Conservation (phyloP, 2,888 invertebrate genomes). For the Halictus quadricinctus region DNA sequence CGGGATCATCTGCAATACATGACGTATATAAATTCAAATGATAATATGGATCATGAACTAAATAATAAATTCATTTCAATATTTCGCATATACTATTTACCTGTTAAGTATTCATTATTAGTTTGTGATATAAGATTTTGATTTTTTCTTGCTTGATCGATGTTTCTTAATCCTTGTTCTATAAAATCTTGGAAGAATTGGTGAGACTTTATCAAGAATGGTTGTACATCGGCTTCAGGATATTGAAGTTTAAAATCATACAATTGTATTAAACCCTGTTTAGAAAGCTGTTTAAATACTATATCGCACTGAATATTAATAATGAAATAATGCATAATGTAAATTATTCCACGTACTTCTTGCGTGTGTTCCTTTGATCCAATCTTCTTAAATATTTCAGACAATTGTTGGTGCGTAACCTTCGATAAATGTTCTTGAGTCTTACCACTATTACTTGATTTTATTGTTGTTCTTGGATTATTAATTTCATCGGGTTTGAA, state of each 20-base stretch:
- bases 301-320: background rate
- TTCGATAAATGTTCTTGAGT: conserved; percentile 87
- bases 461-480: conserved; percentile 71
- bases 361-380: conserved; percentile 93
- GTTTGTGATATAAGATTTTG: conserved; percentile 75
- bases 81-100: conserved; percentile 58
- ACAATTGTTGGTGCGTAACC: conserved; percentile 92
- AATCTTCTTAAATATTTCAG: conserved; percentile 95
- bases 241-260: conserved; percentile 90
- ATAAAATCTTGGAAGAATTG: conserved; percentile 94
- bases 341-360: conserved; percentile 80
- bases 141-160: conserved; percentile 82
- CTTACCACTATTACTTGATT: conserved; percentile 74
- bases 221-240: conserved; percentile 92
- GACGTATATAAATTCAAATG: background rate
- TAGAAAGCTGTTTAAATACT: conserved; percentile 41
- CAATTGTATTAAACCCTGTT: conserved; percentile 89
- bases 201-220: conserved; percentile 92
- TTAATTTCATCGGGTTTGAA: conserved; percentile 83
- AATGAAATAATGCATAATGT: background rate
- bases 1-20: conserved; percentile 62
- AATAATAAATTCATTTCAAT: conserved; percentile 3
- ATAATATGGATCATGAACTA: background rate
- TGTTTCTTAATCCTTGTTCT: conserved; percentile 88
- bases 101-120: conserved; percentile 75